These are phyloP conservation scores for Lochmaea capreae DNA, from an alignment of 2,888 invertebrate genomes.

Conservation along the genomic window DNA sequence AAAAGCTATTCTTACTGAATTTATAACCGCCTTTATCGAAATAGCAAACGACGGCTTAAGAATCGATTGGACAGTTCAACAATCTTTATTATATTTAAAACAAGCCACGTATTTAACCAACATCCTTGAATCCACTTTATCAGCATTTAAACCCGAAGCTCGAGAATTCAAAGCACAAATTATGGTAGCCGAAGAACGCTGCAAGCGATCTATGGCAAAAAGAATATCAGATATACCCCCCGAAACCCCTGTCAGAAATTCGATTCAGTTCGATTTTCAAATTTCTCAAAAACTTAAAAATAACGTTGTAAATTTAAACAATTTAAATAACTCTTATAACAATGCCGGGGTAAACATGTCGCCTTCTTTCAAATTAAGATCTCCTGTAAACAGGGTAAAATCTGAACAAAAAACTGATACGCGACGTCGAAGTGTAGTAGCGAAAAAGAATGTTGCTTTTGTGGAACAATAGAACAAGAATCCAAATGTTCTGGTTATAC, in stretches of 20 bases:
- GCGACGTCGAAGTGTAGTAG: neutral
- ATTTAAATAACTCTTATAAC: constrained; percentile 41
- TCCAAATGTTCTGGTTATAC: too few relatives aligned
- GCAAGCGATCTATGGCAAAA: constrained; percentile 33
- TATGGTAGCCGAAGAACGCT: constrained; percentile 40
- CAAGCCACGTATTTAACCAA: constrained; percentile 77
- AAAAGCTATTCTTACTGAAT: constrained; percentile 74
- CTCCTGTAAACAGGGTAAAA: constrained; percentile 16
- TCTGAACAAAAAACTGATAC: constrained; percentile 10
- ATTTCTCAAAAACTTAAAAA: constrained; percentile 42
- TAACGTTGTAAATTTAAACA: constrained; percentile 43
- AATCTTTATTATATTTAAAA: constrained; percentile 76
- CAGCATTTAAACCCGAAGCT: constrained; percentile 67
- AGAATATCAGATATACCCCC: constrained; percentile 41
- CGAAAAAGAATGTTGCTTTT: constrained; percentile 45
- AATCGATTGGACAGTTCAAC: constrained; percentile 69
- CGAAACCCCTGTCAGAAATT: constrained; percentile 48
- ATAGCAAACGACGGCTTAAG: constrained; percentile 76
- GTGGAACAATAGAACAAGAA: constrained; percentile 8
- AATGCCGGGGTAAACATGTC: neutral
- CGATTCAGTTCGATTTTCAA: constrained; percentile 43
- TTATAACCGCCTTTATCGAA: constrained; percentile 78
- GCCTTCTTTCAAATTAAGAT: constrained; percentile 10
- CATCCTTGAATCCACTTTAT: constrained; percentile 70
- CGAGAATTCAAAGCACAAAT: constrained; percentile 42